These are phyloP conservation scores for Leptinotarsa tumamoca DNA, from an alignment of 2,888 invertebrate species.

Conservation along the genomic window DNA sequence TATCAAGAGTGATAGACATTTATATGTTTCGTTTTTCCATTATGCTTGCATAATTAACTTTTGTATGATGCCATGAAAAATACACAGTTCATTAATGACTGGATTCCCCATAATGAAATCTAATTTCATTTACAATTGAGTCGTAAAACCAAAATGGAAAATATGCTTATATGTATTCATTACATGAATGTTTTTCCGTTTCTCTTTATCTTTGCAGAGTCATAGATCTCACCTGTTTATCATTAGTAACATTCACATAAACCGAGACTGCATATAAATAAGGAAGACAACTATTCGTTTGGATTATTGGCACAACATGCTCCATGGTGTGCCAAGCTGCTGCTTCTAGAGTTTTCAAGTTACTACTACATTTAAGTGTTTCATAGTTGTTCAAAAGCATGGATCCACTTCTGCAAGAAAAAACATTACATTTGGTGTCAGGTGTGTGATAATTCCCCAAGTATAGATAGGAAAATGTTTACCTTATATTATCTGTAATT, in stretches of 20 bases:
- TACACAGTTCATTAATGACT: too few species aligned
- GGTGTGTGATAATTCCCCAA: background rate
- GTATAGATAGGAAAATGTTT: constrained; percentile 35
- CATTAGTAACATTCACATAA: constrained; percentile 53
- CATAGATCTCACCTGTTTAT: constrained; percentile 48
- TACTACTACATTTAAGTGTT: constrained; percentile 63
- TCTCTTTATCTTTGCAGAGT: background rate
- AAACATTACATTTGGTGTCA: background rate
- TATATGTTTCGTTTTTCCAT: too few species aligned
- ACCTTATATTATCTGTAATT: constrained; percentile 65
- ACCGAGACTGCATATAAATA: constrained; percentile 63
- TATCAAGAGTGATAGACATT: too few species aligned
- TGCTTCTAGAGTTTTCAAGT: constrained; percentile 66
- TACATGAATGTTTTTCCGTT: background rate
- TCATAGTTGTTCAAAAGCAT: constrained; percentile 67
- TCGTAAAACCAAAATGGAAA: too few species aligned
- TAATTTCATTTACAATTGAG: too few species aligned
- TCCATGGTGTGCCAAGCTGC: constrained; percentile 66
- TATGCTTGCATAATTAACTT: too few species aligned
- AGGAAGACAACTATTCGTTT: constrained; percentile 66
- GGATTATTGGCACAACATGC: constrained; percentile 67
- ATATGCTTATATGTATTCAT: background rate
- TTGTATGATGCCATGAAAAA: too few species aligned
- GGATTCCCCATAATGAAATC: too few species aligned
- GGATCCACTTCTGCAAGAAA: constrained; percentile 64